Evolutionary conservation across 2,888 invertebrate genomes (phyloP).

Genomic region (Eilema caniola): DNA sequence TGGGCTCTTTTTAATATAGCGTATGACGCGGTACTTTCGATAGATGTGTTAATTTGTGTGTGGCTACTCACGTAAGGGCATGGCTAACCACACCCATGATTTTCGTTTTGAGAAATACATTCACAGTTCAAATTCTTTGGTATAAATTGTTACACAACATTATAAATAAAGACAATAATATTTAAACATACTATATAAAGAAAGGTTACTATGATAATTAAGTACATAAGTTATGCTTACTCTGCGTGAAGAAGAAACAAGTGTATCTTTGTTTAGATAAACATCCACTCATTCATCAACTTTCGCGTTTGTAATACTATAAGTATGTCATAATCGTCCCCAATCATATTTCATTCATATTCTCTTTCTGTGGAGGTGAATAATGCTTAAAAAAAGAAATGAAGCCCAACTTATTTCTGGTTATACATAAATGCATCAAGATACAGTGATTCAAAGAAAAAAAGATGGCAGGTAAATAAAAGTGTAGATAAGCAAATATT

Average conservation of each 20-base stretch:
- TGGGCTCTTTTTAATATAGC: conserved; percentile 58
- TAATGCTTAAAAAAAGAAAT: neutral
- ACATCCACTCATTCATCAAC: neutral
- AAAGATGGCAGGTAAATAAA: neutral
- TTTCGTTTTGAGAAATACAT: conserved; percentile 5
- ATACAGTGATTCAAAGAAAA: neutral
- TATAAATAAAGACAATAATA: too few species aligned
- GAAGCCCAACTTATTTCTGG: neutral
- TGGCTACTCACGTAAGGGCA: conserved; percentile 47
- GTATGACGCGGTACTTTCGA: conserved; percentile 60
- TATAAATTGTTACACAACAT: too few species aligned
- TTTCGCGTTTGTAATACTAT: conserved; percentile 4
- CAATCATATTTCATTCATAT: neutral
- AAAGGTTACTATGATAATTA: neutral
- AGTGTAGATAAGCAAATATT: neutral
- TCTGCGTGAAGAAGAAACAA: neutral
- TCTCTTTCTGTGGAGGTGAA: neutral
- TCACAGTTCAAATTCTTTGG: conserved; percentile 1
- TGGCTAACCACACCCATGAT: conserved; percentile 28
- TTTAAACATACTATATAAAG: neutral
- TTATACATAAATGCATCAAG: neutral
- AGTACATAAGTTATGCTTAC: neutral
- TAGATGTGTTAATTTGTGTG: conserved; percentile 60
- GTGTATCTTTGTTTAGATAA: neutral
- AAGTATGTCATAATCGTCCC: neutral